Percentiles rank a stretch among this genome's conserved stretches.
phyloP scores from a whole-genome alignment of 2,113 vertebrate genomes.

The Daubentonia madagascariensis region DNA sequence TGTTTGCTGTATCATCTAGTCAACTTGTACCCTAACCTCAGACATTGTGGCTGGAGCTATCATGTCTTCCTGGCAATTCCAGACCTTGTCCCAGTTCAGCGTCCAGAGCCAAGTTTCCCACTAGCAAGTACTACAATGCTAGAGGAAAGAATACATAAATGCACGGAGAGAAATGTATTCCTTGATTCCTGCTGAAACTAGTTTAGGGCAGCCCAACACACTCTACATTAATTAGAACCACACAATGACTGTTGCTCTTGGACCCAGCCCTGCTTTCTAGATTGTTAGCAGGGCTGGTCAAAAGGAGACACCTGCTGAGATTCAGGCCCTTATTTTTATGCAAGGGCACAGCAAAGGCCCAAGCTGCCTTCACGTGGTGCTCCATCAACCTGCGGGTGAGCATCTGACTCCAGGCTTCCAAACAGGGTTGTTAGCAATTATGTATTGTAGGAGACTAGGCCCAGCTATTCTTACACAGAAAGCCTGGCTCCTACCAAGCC shows the following conservation, averaged over 20 bases:
- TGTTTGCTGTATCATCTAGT: neutral
- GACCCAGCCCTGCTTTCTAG: neutral
- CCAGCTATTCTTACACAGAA: neutral
- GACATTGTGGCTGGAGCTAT: neutral
- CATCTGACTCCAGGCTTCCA: neutral
- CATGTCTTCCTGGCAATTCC: neutral
- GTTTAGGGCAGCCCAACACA: neutral
- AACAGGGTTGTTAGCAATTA: neutral
- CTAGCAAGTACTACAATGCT: neutral
- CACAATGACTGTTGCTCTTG: rapidly evolving
- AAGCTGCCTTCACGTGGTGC: neutral
- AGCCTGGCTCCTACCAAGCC: neutral
- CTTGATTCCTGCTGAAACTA: neutral
- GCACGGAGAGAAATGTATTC: neutral
- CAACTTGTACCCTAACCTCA: neutral
- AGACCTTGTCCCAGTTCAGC: neutral
- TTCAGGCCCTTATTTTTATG: neutral
- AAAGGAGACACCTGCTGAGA: neutral
- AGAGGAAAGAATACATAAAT: neutral
- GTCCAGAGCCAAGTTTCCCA: neutral
- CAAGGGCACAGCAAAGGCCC: neutral
- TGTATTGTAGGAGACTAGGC: neutral
- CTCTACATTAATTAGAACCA: neutral
- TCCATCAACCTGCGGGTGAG: conserved; percentile 14
- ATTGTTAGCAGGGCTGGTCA: neutral